Evolutionary conservation across 2,113 vertebrate genomes (phyloP).

Genomic region (Anolis carolinensis): DNA sequence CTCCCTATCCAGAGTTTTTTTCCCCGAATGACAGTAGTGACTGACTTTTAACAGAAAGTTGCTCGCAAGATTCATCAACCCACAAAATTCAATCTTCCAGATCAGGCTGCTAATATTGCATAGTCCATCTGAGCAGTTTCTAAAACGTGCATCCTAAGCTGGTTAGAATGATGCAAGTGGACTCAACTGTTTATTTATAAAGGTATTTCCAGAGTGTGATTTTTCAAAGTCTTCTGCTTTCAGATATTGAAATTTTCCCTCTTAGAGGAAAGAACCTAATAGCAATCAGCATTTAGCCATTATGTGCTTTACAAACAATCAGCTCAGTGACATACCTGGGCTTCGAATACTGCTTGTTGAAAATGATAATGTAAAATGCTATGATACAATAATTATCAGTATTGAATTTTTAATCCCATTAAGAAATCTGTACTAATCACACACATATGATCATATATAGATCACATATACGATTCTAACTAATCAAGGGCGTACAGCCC

Average conservation of each 20-base stretch:
- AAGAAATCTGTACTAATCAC: conserved; percentile 29
- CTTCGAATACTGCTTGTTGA: background rate
- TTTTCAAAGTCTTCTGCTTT: too few species aligned
- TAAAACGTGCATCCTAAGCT: too few species aligned
- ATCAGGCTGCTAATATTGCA: too few species aligned
- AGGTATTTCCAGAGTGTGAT: too few species aligned
- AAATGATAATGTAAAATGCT: conserved; percentile 63
- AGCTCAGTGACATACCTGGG: background rate
- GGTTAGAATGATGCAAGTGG: too few species aligned
- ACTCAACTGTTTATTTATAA: too few species aligned
- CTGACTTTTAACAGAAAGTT: background rate
- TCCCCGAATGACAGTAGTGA: background rate
- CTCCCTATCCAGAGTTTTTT: background rate
- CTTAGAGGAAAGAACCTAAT: background rate
- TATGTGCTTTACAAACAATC: background rate
- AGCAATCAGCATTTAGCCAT: background rate
- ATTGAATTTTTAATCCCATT: conserved; percentile 49
- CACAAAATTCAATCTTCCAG: too few species aligned
- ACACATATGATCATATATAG: too few species aligned
- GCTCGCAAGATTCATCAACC: background rate
- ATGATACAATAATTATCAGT: conserved; percentile 60
- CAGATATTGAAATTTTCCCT: too few species aligned
- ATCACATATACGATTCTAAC: too few species aligned
- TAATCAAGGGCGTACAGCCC: too few species aligned
- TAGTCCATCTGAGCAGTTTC: too few species aligned